Evolutionary conservation across 1,140 invertebrate species (phyloP), one percentile per base, ranked within the genome.

Genomic region (Drosophila orosa): DNA sequence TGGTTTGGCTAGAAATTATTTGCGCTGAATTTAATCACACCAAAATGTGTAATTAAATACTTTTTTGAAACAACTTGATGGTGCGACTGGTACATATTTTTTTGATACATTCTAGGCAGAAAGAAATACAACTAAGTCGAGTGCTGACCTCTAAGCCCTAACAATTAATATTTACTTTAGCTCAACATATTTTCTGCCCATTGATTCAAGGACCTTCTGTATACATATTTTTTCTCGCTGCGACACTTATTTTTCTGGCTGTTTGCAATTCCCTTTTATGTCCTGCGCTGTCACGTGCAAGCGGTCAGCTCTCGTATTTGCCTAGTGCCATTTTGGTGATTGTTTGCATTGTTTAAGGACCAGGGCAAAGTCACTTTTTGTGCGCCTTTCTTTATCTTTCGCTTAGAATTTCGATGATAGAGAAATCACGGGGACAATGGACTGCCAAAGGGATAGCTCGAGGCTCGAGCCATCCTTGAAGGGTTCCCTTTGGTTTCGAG

Each of bases 271-370:
- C 22, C 24, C 40, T 44, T 57, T 75, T 54, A 50, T 71, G 35
- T 74, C 62, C 54, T 60, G 44, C 57, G 52, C 69, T 73, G 62
- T 83, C 83, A 86, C 83, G 84, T 87, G 75, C 83, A 66, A 65
- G 52, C 59, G 69, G 69, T 67, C 58, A 69, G 65, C 37, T 57
- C 66, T 79, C 45, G 67, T 87, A 77, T 87, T 74, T 87, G 61
- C 72, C 56, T 62, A 77, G 71, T 80, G 57, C 63, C 84, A 89
- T 77, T 86, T 87, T 83, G 65, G 62, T 62, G 82, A 86, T 86
- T 86, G 75, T 73, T 87, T 82, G 63, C 48, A 72, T 86, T 81
- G 77, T 84, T 85, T 80, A 45, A 68, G 52, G 65, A 61, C 54
- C 37, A 50, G 56, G 48, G n/a, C 55, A 71, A 76, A 68, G 56